A percentile compares a stretch with the other conserved stretches of the same genome.
Conservation (phyloP, 2,797 vertebrate species). For the Heteromormyrus szaboi region DNA sequence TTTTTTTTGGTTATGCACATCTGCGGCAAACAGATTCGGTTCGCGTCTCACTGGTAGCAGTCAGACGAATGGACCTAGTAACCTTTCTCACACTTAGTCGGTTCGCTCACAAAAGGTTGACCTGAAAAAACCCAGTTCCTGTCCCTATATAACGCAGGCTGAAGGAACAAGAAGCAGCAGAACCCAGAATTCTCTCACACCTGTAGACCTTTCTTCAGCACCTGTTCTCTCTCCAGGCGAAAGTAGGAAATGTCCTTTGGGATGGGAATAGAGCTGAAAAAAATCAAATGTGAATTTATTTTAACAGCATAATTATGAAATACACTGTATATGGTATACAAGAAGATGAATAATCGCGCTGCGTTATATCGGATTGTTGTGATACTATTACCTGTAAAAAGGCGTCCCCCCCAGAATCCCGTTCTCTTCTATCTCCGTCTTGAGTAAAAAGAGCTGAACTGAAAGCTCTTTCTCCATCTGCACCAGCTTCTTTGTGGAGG, state of each 20-base stretch:
- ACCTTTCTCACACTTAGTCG: neutral
- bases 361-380: neutral
- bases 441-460: conserved; percentile 51
- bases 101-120: neutral
- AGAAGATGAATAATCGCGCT: neutral
- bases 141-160: neutral
- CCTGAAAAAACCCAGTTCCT: neutral
- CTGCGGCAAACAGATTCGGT: neutral
- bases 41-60: neutral
- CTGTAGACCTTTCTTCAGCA: conserved; percentile 56
- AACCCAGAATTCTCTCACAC: conserved; percentile 34
- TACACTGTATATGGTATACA: neutral
- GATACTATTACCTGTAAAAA: conserved; percentile 51
- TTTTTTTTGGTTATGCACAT: neutral
- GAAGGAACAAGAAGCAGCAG: neutral
- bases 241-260: conserved; percentile 65
- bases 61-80: neutral
- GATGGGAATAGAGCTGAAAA: conserved; percentile 55
- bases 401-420: conserved; percentile 30
- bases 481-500: conserved; percentile 58
- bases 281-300: neutral
- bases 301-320: neutral
- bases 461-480: conserved; percentile 63
- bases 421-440: conserved; percentile 52
- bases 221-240: conserved; percentile 58